phyloP scores from a whole-genome alignment of 2,888 invertebrate species.

The Bombyx huttoni region DNA sequence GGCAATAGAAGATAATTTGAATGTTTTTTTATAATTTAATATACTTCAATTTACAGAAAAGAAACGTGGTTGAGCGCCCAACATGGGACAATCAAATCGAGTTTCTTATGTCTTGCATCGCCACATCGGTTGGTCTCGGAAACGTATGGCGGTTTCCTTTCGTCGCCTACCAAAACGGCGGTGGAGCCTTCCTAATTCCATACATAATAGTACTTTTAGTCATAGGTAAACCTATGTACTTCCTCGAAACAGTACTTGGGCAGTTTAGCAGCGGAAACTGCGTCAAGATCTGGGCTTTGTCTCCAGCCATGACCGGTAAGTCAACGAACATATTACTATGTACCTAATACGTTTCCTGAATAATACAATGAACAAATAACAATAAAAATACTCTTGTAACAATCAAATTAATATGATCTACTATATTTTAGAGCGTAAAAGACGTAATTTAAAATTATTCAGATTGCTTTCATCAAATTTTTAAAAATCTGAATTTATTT shows the following conservation, averaged over 20 bases:
- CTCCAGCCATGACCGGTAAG: conserved; percentile 84
- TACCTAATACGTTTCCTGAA: no score
- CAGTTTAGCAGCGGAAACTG: conserved; percentile 88
- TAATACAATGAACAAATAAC: no score
- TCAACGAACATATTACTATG: neutral
- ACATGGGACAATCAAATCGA: conserved; percentile 78
- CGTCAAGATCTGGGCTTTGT: conserved; percentile 77
- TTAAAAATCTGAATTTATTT: no score
- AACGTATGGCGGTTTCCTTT: conserved; percentile 78
- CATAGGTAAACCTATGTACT: conserved; percentile 86
- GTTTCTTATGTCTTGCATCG: conserved; percentile 82
- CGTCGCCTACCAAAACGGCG: conserved; percentile 79
- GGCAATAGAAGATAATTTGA: no score
- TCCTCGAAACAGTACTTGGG: conserved; percentile 85
- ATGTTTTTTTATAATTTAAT: neutral
- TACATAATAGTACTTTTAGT: conserved; percentile 78
- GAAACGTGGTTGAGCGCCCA: conserved; percentile 27
- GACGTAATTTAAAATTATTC: no score
- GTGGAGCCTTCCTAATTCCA: conserved; percentile 81
- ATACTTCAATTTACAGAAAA: conserved; percentile 13
- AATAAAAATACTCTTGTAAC: no score
- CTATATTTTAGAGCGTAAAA: no score
- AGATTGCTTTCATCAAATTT: no score
- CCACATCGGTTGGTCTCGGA: conserved; percentile 80
- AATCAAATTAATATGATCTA: no score